Percentiles rank a stretch among this genome's conserved stretches.
phyloP scores from a whole-genome alignment of 2,888 invertebrate genomes.

The Vanessa cardui region DNA sequence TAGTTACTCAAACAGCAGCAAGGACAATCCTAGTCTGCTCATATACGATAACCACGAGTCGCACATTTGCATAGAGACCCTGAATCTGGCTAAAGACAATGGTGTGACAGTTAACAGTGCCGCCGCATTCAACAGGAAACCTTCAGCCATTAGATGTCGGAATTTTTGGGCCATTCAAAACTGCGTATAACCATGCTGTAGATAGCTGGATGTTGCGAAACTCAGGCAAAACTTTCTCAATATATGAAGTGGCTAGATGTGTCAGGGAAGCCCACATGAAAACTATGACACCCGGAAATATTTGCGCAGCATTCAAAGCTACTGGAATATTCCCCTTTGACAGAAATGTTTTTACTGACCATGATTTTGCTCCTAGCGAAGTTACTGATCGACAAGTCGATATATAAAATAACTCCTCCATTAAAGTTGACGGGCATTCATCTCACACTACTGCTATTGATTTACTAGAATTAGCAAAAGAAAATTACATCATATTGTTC shows the following conservation, averaged over 20 bases:
- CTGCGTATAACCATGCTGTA: not conserved
- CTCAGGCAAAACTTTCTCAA: not conserved
- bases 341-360: not conserved
- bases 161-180: not conserved
- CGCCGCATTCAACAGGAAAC: not conserved
- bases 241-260: not conserved
- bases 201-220: not conserved
- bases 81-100: not conserved
- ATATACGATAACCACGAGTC: not conserved
- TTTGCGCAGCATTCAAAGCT: slow-evolving; percentile 16
- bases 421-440: no score
- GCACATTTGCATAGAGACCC: not conserved
- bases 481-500: no score
- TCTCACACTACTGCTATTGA: no score
- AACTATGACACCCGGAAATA: slow-evolving; percentile 16
- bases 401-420: no score
- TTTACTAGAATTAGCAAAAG: no score
- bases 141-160: not conserved
- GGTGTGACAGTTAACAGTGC: not conserved
- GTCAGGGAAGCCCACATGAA: slow-evolving; percentile 13
- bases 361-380: not conserved
- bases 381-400: slow-evolving; percentile 5
- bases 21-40: no score
- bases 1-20: no score
- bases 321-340: slow-evolving; percentile 21